Conservation (phyloP, 2,113 vertebrate genomes). For the Ammodytes marinus region DNA sequence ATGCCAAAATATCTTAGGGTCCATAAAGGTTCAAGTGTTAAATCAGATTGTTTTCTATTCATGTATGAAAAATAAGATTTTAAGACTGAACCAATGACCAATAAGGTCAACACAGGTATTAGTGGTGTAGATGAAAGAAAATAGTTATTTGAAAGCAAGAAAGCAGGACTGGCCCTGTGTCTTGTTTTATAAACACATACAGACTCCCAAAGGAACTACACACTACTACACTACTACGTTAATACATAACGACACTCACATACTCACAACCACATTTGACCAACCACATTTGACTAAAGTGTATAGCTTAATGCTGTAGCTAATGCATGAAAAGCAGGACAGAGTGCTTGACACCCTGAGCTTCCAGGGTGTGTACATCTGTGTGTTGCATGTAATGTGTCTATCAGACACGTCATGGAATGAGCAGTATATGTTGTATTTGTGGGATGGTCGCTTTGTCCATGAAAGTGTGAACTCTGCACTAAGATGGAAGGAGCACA, state of each 20-base stretch:
- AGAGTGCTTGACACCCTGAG: constrained; percentile 24
- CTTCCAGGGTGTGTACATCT: constrained; percentile 36
- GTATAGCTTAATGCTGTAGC: constrained; percentile 39
- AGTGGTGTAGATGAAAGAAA: constrained; percentile 35
- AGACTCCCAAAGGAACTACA: constrained; percentile 43
- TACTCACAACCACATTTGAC: constrained; percentile 45
- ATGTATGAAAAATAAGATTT: constrained; percentile 53
- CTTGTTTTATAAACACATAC: constrained; percentile 57
- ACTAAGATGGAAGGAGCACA: constrained; percentile 68
- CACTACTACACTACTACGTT: constrained; percentile 38
- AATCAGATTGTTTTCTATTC: neutral
- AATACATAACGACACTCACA: constrained; percentile 53
- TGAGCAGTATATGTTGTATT: constrained; percentile 25
- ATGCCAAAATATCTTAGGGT: neutral
- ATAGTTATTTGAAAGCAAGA: constrained; percentile 68
- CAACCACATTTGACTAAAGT: constrained; percentile 38
- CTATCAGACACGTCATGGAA: constrained; percentile 14
- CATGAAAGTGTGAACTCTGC: constrained; percentile 42
- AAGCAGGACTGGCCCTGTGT: constrained; percentile 55
- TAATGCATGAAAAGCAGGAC: constrained; percentile 52
- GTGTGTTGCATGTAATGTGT: constrained; percentile 16
- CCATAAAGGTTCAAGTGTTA: neutral
- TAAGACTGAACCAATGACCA: constrained; percentile 66
- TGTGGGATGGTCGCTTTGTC: constrained; percentile 39
- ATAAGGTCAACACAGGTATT: constrained; percentile 27